A percentile compares a stretch with the other conserved stretches of the same genome.
phyloP scores from a whole-genome alignment of 2,888 invertebrate species.

The Pasiphila rectangulata region DNA sequence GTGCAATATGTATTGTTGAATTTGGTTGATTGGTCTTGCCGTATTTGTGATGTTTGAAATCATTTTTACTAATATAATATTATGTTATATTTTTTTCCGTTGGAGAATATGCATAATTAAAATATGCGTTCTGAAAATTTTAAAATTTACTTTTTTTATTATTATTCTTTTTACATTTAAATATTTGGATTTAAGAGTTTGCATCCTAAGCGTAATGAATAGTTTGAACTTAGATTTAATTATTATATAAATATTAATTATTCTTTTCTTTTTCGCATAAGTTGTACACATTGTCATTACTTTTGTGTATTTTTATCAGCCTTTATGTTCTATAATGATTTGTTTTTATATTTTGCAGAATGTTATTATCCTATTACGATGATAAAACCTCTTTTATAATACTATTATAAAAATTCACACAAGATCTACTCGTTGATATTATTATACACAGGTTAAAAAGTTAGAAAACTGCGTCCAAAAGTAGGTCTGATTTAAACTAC shows the following conservation, averaged over 20 bases:
- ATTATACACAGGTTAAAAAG: not conserved
- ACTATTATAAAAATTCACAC: no score
- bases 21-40: conserved; percentile 55
- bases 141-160: not conserved
- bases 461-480: not conserved
- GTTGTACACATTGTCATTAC: no score
- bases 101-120: not conserved
- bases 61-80: not conserved
- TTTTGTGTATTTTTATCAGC: no score
- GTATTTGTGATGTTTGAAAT: conserved; percentile 44
- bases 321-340: no score
- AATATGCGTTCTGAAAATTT: not conserved
- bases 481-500: not conserved
- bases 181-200: conserved; percentile 4
- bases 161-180: not conserved
- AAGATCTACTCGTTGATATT: not conserved
- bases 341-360: no score
- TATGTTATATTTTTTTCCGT: not conserved
- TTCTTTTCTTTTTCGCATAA: no score
- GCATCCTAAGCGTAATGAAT: conserved; percentile 30
- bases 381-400: no score
- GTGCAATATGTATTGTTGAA: conserved; percentile 68
- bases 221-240: conserved; percentile 19
- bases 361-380: no score
- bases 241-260: conserved; percentile 10